Percentiles rank a stretch among this genome's conserved stretches.
phyloP scores from a whole-genome alignment of 2,888 invertebrate genomes.

The Acholoe squamosa region DNA sequence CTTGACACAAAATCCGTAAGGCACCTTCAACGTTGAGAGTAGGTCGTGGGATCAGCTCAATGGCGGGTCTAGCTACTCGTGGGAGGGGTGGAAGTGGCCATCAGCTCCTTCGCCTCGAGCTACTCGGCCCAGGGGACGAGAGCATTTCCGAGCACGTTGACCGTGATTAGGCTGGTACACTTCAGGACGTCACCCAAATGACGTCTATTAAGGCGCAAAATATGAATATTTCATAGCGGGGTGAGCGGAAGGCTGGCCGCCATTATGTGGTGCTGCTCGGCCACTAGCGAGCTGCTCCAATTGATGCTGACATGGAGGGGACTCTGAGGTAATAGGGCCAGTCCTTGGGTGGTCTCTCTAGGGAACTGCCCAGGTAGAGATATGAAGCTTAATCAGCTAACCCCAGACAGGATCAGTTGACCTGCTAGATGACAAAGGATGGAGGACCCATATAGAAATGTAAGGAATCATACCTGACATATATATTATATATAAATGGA shows the following conservation, averaged over 20 bases:
- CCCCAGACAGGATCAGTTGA: background rate
- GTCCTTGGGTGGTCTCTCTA: constrained; percentile 13
- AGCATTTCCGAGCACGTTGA: constrained; percentile 42
- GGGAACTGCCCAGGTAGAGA: background rate
- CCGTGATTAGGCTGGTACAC: constrained; percentile 50
- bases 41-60: background rate
- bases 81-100: background rate
- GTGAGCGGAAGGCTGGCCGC: background rate
- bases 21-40: background rate
- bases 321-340: background rate
- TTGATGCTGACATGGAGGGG: constrained; percentile 45
- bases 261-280: background rate
- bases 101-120: constrained; percentile 1
- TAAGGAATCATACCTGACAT: no score
- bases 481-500: no score
- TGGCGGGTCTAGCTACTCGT: background rate
- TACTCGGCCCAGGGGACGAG: constrained; percentile 30
- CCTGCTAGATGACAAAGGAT: background rate
- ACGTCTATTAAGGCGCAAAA: constrained; percentile 43
- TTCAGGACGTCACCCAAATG: constrained; percentile 23
- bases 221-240: constrained; percentile 42
- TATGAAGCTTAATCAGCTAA: background rate
- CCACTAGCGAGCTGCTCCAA: constrained; percentile 45
- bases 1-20: no score
- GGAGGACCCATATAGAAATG: no score